phyloP scores from a whole-genome alignment of 2,888 invertebrate species.

The Lottia scabra region DNA sequence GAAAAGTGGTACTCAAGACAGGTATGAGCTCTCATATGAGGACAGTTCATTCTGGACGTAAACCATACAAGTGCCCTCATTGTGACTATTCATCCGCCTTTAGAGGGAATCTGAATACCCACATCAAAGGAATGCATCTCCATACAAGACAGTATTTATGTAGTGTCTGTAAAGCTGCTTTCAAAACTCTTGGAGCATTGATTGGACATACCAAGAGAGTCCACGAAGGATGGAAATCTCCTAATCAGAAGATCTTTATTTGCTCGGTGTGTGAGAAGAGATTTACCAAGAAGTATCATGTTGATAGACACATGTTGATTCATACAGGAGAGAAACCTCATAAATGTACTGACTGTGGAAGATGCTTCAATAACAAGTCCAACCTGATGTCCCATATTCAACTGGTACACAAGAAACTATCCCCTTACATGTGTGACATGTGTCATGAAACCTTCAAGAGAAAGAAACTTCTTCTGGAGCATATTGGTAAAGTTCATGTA shows the following conservation, averaged over 20 bases:
- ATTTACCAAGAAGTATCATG: slow-evolving; percentile 66
- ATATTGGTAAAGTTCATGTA: slow-evolving; percentile 60
- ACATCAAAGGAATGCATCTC: slow-evolving; percentile 64
- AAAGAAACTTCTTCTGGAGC: slow-evolving; percentile 59
- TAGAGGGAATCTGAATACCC: slow-evolving; percentile 63
- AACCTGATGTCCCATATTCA: slow-evolving; percentile 65
- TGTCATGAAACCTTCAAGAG: slow-evolving; percentile 63
- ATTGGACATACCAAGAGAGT: slow-evolving; percentile 65
- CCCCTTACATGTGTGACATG: slow-evolving; percentile 64
- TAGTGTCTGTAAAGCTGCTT: slow-evolving; percentile 62
- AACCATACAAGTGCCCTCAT: slow-evolving; percentile 64
- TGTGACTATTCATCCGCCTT: slow-evolving; percentile 65
- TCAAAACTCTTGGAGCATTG: slow-evolving; percentile 63
- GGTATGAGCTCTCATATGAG: slow-evolving; percentile 65
- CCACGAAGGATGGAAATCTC: slow-evolving; percentile 64
- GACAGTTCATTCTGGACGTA: slow-evolving; percentile 63
- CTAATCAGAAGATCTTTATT: slow-evolving; percentile 65
- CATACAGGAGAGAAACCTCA: slow-evolving; percentile 64
- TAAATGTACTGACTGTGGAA: slow-evolving; percentile 62
- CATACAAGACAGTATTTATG: slow-evolving; percentile 63
- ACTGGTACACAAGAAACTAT: slow-evolving; percentile 60
- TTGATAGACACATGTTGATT: slow-evolving; percentile 63
- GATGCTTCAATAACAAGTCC: slow-evolving; percentile 65
- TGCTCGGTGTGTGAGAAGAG: slow-evolving; percentile 65
- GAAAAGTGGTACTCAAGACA: slow-evolving; percentile 61